Conservation (phyloP, 2,797 vertebrate species). For the Morelia viridis region DNA sequence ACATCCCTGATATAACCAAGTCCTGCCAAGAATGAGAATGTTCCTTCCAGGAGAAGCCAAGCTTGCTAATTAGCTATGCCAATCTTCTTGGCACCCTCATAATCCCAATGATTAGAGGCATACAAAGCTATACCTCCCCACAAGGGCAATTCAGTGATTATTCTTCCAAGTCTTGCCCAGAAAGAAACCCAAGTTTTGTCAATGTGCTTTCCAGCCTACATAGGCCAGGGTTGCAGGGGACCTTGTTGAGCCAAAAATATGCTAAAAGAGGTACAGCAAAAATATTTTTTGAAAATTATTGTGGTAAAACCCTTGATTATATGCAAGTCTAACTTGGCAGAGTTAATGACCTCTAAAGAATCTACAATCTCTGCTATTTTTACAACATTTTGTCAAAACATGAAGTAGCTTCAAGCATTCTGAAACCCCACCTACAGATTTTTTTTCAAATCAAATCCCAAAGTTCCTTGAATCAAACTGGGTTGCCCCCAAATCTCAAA, state of each 20-base stretch:
- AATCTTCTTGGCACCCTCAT: neutral
- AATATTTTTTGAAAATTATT: neutral
- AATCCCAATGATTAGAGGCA: neutral
- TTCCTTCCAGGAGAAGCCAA: neutral
- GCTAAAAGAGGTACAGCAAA: neutral
- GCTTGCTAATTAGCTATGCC: neutral
- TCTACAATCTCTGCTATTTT: no score
- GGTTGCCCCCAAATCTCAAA: no score
- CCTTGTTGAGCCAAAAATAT: neutral
- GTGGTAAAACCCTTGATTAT: neutral
- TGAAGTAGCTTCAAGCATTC: no score
- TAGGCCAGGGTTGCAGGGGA: neutral
- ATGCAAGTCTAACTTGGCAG: neutral
- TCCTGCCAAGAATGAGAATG: neutral
- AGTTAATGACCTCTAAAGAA: no score
- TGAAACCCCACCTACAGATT: no score
- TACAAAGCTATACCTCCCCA: neutral
- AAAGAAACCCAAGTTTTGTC: neutral
- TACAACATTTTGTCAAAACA: no score
- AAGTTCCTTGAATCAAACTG: no score
- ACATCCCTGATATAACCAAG: neutral
- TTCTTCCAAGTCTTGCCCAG: neutral
- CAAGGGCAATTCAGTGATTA: neutral
- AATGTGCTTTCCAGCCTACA: neutral
- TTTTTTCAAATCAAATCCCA: no score